These are phyloP conservation scores for Synanthedon andrenaeformis DNA, from an alignment of 2,888 invertebrate species.

Conservation along the genomic window DNA sequence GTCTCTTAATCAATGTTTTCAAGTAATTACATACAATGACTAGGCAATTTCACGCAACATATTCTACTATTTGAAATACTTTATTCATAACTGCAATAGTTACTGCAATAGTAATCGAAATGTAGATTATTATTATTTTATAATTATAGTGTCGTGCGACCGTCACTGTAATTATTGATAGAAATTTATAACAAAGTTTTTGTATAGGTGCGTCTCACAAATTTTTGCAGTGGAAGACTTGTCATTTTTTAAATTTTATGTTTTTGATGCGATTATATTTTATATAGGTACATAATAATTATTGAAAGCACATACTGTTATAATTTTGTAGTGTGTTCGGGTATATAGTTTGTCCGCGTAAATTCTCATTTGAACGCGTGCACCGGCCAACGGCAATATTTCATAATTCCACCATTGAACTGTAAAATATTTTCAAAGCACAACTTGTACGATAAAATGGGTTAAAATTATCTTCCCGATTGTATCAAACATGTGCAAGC, in stretches of 20 bases:
- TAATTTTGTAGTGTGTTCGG: not conserved
- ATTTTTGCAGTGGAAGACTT: too few species aligned
- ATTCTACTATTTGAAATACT: not conserved
- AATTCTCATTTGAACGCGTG: conserved; percentile 39
- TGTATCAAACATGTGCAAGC: too few species aligned
- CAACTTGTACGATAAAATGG: conserved; percentile 1
- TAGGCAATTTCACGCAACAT: not conserved
- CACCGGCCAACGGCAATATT: conserved; percentile 28
- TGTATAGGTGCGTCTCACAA: too few species aligned
- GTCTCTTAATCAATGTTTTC: too few species aligned
- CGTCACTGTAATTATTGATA: too few species aligned
- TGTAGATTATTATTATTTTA: not conserved
- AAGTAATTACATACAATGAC: too few species aligned
- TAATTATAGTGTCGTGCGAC: not conserved
- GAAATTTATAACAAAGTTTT: too few species aligned
- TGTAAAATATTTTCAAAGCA: conserved; percentile 37
- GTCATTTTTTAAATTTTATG: too few species aligned
- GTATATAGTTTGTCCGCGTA: conserved; percentile 20
- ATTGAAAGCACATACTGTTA: not conserved
- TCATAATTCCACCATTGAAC: conserved; percentile 52
- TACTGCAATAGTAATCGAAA: too few species aligned
- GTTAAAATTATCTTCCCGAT: not conserved
- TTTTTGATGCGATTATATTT: too few species aligned
- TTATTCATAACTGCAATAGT: too few species aligned
- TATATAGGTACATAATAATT: too few species aligned